These are phyloP conservation scores for Phainopepla nitens DNA, from an alignment of 2,113 vertebrate species.

Conservation along the genomic window DNA sequence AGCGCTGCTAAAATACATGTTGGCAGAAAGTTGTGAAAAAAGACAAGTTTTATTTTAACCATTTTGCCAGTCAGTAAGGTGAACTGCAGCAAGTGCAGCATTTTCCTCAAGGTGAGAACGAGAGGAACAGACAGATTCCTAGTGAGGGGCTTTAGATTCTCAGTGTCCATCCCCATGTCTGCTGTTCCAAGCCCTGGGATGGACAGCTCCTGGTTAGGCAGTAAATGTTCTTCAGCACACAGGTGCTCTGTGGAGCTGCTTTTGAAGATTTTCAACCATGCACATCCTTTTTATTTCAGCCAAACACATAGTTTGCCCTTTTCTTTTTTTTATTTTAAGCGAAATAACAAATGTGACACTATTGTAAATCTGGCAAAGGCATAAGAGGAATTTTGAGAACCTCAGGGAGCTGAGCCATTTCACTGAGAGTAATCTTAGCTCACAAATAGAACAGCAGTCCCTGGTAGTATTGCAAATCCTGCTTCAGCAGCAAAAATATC, in stretches of 20 bases:
- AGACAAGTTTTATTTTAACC: neutral
- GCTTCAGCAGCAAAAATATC: neutral
- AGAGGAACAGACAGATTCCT: neutral
- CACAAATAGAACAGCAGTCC: conserved; percentile 31
- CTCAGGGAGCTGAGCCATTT: conserved; percentile 6
- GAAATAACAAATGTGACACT: neutral
- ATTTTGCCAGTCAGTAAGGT: neutral
- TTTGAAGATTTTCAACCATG: neutral
- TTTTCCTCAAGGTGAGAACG: neutral
- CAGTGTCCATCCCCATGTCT: neutral
- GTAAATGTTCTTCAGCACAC: neutral
- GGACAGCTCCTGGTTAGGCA: neutral
- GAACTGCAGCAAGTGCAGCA: neutral
- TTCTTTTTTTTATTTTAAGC: neutral
- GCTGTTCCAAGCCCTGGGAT: neutral
- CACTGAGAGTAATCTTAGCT: conserved; percentile 2
- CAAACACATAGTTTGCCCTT: neutral
- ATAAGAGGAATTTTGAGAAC: neutral
- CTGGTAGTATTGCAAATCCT: conserved; percentile 19
- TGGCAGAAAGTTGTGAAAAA: neutral
- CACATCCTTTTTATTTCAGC: neutral
- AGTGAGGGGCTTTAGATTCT: neutral
- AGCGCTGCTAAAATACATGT: neutral
- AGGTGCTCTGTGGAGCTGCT: neutral
- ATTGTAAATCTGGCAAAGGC: neutral